Percentiles rank a stretch among this genome's conserved stretches.
Evolutionary conservation across 2,113 vertebrate species (phyloP).

Genomic region (Pelmatolapia mariae): DNA sequence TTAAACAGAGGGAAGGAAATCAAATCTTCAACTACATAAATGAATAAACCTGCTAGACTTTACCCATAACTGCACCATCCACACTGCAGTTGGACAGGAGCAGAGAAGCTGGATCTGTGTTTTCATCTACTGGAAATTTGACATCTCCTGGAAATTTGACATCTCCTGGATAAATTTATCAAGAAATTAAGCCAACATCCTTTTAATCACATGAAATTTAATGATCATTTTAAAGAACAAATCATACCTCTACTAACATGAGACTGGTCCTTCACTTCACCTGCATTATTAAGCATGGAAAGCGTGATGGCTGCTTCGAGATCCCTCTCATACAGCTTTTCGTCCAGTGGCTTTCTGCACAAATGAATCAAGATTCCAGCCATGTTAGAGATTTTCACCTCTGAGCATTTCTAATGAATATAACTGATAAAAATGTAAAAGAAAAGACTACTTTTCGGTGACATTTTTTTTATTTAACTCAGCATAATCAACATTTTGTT

Average conservation of each 20-base stretch:
- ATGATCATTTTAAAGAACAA: neutral
- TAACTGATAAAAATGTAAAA: neutral
- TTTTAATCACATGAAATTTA: neutral
- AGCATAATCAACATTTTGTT: neutral
- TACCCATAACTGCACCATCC: conserved; percentile 72
- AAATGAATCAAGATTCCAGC: neutral
- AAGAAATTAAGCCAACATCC: neutral
- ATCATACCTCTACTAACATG: conserved; percentile 16
- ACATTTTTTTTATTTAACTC: neutral
- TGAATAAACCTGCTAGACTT: neutral
- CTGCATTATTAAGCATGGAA: conserved; percentile 58
- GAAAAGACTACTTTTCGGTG: neutral
- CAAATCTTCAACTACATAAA: neutral
- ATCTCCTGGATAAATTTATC: conserved; percentile 3
- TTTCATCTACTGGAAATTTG: conserved; percentile 30
- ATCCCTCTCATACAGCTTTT: conserved; percentile 79
- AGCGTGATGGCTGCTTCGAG: conserved; percentile 85
- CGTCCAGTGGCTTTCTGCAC: conserved; percentile 78
- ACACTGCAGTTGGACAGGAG: conserved; percentile 80
- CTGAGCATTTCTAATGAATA: neutral
- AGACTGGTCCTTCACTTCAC: neutral
- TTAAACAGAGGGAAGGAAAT: neutral
- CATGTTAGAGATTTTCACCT: neutral
- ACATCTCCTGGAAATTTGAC: neutral
- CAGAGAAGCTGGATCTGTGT: neutral